These are phyloP conservation scores for Umimayanthus kanabou DNA, from an alignment of 92 coral and sea anemone species.

Conservation along the genomic window DNA sequence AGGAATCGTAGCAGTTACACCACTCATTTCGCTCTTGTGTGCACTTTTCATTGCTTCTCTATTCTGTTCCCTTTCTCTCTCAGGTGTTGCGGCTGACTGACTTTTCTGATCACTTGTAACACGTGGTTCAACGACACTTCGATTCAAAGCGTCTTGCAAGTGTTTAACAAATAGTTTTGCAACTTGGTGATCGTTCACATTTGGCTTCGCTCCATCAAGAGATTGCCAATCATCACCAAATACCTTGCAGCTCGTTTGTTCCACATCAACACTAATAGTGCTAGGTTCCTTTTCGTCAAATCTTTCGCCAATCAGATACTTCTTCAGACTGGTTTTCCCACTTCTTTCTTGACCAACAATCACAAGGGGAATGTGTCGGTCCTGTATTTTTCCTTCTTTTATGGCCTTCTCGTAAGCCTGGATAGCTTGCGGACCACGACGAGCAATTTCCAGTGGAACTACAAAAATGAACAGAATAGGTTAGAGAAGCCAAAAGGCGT, in stretches of 20 bases:
- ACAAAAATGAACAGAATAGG: background rate
- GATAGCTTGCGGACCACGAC: constrained; percentile 13
- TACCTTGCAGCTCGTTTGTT: constrained; percentile 7
- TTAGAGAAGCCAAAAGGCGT: no score
- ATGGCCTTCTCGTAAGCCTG: constrained; percentile 26
- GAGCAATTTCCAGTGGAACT: constrained; percentile 5
- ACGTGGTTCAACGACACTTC: no score
- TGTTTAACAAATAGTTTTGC: background rate
- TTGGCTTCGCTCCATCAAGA: background rate
- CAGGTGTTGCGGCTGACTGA: background rate
- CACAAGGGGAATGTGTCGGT: constrained; percentile 19
- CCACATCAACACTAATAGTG: constrained; percentile 17
- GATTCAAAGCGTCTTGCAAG: background rate
- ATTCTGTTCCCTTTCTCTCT: background rate
- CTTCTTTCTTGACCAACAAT: constrained; percentile 37
- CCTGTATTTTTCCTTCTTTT: constrained; percentile 25
- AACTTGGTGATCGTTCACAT: constrained; percentile 1
- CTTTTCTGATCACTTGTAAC: background rate
- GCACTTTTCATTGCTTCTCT: background rate
- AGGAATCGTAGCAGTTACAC: constrained; percentile 1
- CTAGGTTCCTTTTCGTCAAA: constrained; percentile 9
- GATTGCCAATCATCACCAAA: constrained; percentile 6
- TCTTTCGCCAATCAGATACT: constrained; percentile 2
- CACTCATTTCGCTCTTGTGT: background rate
- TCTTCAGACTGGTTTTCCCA: constrained; percentile 20